A percentile compares a stretch with the other conserved stretches of the same genome.
These are phyloP conservation scores for Morus bassanus DNA, from an alignment of 2,797 vertebrate genomes.

Conservation along the genomic window DNA sequence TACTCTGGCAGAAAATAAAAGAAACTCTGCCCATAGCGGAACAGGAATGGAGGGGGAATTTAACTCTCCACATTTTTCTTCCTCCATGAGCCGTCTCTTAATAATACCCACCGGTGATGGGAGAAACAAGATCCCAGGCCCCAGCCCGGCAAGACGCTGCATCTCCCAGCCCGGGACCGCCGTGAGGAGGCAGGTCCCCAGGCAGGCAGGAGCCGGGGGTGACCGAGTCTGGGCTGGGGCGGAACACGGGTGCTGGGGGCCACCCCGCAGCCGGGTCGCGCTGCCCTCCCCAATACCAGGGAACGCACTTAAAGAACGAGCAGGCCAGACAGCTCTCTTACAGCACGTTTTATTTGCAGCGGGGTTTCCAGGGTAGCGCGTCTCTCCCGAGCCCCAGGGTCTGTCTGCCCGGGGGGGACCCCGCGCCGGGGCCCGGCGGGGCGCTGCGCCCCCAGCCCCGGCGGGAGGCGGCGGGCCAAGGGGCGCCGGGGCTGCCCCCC, in stretches of 20 bases:
- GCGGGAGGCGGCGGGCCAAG: not conserved
- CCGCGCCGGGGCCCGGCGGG: not conserved
- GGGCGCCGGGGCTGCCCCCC: not conserved
- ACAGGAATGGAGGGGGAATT: not conserved
- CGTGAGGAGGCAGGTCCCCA: not conserved
- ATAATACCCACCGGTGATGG: fast-evolving
- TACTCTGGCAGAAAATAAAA: not conserved
- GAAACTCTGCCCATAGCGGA: not conserved
- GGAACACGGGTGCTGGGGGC: not conserved
- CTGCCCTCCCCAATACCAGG: not conserved
- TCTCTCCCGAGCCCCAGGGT: not conserved
- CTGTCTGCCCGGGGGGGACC: not conserved
- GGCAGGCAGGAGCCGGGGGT: not conserved
- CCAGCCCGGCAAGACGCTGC: fast-evolving
- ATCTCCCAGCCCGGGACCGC: not conserved
- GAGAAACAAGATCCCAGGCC: not conserved
- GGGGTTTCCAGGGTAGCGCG: constrained; percentile 30
- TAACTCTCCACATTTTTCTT: not conserved
- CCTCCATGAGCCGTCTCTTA: not conserved
- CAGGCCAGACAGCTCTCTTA: constrained; percentile 23
- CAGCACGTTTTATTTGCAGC: constrained; percentile 70
- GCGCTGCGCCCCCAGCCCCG: not conserved
- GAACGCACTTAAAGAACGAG: constrained; percentile 7
- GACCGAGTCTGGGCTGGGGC: not conserved
- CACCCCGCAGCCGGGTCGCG: not conserved